Base-by-base conservation (phyloP, 2,113 vertebrate genomes). In the Etia nguti region DNA sequence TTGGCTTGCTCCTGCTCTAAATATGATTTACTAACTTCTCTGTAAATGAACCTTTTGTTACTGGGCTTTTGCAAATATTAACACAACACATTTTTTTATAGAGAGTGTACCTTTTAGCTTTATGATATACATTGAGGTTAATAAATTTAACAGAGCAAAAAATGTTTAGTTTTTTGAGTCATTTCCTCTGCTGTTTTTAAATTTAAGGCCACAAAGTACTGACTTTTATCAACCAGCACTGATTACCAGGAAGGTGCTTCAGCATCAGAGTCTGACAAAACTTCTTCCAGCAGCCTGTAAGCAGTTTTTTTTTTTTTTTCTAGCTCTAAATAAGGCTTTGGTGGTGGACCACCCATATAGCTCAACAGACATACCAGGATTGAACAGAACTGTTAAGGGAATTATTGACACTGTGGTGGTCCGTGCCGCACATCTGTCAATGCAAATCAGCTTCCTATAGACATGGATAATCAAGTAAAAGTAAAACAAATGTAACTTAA, bases 11-110 rank as follows among this genome's bases (percentile, higher is more conserved):
- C 50, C 59, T 36, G 31, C 60, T 89, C 81, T 82, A 86, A 92
- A 89, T 93, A 79, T 34, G 18, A 20, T 57, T 75, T 50, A 36
- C 57, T 36, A 77, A 68, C 48, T 65, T 84, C 81, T 75, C 60
- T 79, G n/a, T 90, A 85, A 92, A 91, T 80, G 54, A 90, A 50
- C 10, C 57, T 80, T 41, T 90, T 87, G 88, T 92, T 73, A 43
- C 57, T 11, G 70, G 60, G 34, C 46, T 73, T 73, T 12, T 56
- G 18, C 84, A 88, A 87, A 87, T 88, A 89, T 83, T 82, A 86
- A 34, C 24, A 18, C 6, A 15, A 55, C 9, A 18, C 13, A 54
- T 12, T 82, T 79, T 83, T 82, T 82, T 80, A 77, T 75, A 82
- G 16, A 62, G 31, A 65, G 52, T 75, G 31, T 46, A 46, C 65